phyloP scores from a whole-genome alignment of 2,113 vertebrate species.

The Argyrosomus japonicus region DNA sequence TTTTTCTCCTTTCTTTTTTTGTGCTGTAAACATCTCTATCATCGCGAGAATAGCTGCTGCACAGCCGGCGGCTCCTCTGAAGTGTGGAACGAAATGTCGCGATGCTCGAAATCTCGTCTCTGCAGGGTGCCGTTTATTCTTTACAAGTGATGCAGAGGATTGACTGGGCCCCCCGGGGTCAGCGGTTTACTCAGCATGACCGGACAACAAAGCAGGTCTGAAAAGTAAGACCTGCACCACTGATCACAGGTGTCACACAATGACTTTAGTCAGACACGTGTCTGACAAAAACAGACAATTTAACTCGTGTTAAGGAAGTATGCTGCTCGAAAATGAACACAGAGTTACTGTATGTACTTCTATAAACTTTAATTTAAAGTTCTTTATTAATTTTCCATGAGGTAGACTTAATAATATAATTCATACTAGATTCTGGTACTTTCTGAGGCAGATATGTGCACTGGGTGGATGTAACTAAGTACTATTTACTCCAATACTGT shows the following conservation, averaged over 20 bases:
- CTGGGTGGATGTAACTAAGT: not conserved
- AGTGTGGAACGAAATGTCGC: constrained; percentile 23
- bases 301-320: not conserved
- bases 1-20: too few species aligned
- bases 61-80: not conserved
- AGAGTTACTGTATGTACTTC: not conserved
- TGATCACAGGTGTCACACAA: constrained; percentile 37
- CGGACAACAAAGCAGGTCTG: constrained; percentile 35
- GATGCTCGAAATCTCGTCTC: constrained; percentile 16
- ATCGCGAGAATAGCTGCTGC: constrained; percentile 12
- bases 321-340: not conserved
- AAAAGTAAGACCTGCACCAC: constrained; percentile 23
- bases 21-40: not conserved
- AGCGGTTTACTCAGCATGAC: constrained; percentile 2
- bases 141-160: not conserved
- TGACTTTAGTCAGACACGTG: not conserved
- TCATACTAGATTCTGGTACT: not conserved
- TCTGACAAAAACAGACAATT: not conserved
- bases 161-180: constrained; percentile 5
- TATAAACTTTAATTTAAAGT: too few species aligned
- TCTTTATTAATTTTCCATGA: not conserved
- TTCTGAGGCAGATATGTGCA: not conserved
- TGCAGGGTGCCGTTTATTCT: not conserved
- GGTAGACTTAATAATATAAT: not conserved
- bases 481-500: not conserved